Conservation (phyloP, 2,113 vertebrate species). For the Dicaeum eximium region DNA sequence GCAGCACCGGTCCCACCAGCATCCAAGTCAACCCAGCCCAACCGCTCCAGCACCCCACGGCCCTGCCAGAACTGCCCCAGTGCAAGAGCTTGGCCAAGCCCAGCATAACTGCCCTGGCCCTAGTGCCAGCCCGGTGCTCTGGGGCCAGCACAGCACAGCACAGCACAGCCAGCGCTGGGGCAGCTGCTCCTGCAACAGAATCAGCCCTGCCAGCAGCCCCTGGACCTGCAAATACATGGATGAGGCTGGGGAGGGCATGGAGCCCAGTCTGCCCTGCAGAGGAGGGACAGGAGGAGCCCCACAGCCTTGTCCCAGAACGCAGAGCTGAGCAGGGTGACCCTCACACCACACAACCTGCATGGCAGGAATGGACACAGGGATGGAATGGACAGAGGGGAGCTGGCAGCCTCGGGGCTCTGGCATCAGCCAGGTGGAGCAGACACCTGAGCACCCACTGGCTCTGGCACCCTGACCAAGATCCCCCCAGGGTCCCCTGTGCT, state of each 20-base stretch:
- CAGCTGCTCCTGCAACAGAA: neutral
- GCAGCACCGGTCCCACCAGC: neutral
- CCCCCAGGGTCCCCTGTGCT: neutral
- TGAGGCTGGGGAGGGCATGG: no score
- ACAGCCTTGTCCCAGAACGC: neutral
- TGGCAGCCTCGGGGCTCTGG: neutral
- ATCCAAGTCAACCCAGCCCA: neutral
- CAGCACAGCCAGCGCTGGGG: neutral
- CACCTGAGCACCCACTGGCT: rapidly evolving
- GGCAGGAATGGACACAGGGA: neutral
- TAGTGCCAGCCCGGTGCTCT: neutral
- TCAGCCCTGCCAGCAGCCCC: rapidly evolving
- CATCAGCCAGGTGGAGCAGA: neutral
- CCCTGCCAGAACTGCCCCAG: neutral
- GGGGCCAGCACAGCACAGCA: neutral
- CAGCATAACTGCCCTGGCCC: neutral
- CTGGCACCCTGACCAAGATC: neutral
- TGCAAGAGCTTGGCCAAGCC: neutral
- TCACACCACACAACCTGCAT: no score
- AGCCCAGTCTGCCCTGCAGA: rapidly evolving
- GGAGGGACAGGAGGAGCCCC: neutral
- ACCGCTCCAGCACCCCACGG: neutral
- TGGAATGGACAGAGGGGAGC: neutral
- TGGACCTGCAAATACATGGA: neutral
- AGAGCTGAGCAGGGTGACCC: neutral